Evolutionary conservation across 1,140 invertebrate genomes (phyloP).

Genomic region (Papilio aristodemus): DNA sequence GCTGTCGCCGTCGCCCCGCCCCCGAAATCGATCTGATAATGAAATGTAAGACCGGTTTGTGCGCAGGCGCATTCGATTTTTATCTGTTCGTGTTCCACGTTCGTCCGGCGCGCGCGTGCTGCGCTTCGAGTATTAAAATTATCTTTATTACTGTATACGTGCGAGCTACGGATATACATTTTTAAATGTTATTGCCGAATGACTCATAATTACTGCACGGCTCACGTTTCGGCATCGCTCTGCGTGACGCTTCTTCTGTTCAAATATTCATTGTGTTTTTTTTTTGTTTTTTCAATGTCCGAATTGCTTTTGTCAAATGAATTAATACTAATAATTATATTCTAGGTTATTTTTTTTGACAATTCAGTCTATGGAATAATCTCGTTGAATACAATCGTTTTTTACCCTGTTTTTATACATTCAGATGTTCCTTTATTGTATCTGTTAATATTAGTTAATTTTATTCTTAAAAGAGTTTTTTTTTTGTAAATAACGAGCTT

Average conservation of each 20-base stretch:
- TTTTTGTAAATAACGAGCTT: too few relatives aligned
- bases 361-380: too few relatives aligned
- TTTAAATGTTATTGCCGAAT: constrained; percentile 55
- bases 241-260: not conserved
- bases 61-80: constrained; percentile 63
- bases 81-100: constrained; percentile 64
- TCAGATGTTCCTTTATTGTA: too few relatives aligned
- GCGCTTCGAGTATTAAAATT: constrained; percentile 66
- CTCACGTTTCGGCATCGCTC: constrained; percentile 41
- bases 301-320: not conserved
- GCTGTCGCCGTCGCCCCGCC: constrained; percentile 57
- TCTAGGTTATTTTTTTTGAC: too few relatives aligned
- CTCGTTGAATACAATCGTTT: too few relatives aligned
- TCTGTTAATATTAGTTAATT: too few relatives aligned
- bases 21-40: constrained; percentile 68
- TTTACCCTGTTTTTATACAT: too few relatives aligned
- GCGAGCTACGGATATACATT: constrained; percentile 58
- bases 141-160: constrained; percentile 69
- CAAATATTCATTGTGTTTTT: not conserved
- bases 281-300: not conserved
- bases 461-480: too few relatives aligned
- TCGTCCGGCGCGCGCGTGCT: constrained; percentile 58
- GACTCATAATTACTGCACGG: constrained; percentile 47
- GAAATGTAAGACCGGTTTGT: constrained; percentile 50
- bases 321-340: too few relatives aligned